phyloP scores from a whole-genome alignment of 2,888 invertebrate species.

The Nomada fucata region DNA sequence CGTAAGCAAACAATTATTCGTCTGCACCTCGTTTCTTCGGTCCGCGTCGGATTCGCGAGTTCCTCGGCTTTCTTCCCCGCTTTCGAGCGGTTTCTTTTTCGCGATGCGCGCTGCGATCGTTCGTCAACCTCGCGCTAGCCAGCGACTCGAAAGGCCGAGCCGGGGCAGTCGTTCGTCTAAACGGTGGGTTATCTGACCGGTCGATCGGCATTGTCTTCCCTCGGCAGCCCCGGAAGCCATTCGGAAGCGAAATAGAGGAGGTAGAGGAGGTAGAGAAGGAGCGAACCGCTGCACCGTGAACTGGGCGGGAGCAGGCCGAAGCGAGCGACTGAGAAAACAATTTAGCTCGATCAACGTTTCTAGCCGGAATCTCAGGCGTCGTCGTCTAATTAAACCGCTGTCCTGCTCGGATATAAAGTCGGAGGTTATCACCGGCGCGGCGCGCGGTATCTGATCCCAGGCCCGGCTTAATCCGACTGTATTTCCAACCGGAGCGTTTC shows the following conservation, averaged over 20 bases:
- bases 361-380: slow-evolving; percentile 79
- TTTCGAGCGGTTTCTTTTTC: neutral
- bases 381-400: slow-evolving; percentile 84
- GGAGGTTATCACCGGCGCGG: slow-evolving; percentile 78
- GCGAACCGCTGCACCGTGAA: slow-evolving; percentile 12
- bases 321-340: slow-evolving; percentile 79
- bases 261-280: no score
- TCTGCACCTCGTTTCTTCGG: slow-evolving; percentile 13
- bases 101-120: neutral
- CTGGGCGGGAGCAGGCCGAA: neutral
- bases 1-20: slow-evolving; percentile 48
- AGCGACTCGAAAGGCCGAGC: slow-evolving; percentile 35
- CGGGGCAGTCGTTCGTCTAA: slow-evolving; percentile 70
- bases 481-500: slow-evolving; percentile 69
- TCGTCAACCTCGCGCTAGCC: slow-evolving; percentile 38
- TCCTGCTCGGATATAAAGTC: slow-evolving; percentile 81
- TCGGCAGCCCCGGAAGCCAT: slow-evolving; percentile 66
- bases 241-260: slow-evolving; percentile 59
- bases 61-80: neutral
- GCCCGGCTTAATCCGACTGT: slow-evolving; percentile 78
- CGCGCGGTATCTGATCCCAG: slow-evolving; percentile 76
- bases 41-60: neutral
- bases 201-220: slow-evolving; percentile 82
- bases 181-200: slow-evolving; percentile 74
- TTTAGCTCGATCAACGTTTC: slow-evolving; percentile 84